Evolutionary conservation across 23 tunicate species (phyloP), one percentile per base, ranked within the genome.

Genomic region (Botrylloides violaceus): DNA sequence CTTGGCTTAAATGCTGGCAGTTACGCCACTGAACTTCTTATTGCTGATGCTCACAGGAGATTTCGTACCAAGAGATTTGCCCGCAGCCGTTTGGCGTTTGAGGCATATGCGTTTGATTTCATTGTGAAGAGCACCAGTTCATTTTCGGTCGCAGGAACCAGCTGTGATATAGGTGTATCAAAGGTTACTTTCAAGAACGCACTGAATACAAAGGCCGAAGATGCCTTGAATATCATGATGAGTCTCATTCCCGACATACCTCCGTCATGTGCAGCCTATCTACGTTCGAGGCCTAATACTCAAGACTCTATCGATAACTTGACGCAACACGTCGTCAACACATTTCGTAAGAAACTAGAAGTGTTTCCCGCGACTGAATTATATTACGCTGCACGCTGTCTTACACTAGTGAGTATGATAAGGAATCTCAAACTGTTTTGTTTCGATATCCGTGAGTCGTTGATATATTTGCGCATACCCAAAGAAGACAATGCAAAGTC

Each of bases 41-140:
- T 82, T 56, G 35, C 65, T 20, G 66, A 57, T 3, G 80, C 80
- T 3, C 35, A 76, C 2, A 7, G 37, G 28, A 64, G 59, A 29
- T 82, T 82, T 66, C 12, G 26, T 36, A 32, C 36, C 6, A 76
- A 82, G 43, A 33, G 80, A 27, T 82, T 82, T 66, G 80, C 87
- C 9, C 71, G 64, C 26, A 82, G 87, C 61, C 43, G 29, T 27
- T 66, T 82, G 64, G 87, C 76, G 3, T 57, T 66, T 57, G 87
- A 82, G 43, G 87, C 87, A 23, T 82, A 82, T 38, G 66, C 65
- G 4, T 71, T 65, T 28, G 87, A 82, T 37, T 75, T 82, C 34
- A 59, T 75, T 5, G 76, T 72, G 15, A 31, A 31, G 6, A 29
- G 29, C 29, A 7, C 4, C 70, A 33, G 33, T 4, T 4, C 33